phyloP scores from a whole-genome alignment of 2,888 invertebrate genomes.

The Tetrapedia diversipes region DNA sequence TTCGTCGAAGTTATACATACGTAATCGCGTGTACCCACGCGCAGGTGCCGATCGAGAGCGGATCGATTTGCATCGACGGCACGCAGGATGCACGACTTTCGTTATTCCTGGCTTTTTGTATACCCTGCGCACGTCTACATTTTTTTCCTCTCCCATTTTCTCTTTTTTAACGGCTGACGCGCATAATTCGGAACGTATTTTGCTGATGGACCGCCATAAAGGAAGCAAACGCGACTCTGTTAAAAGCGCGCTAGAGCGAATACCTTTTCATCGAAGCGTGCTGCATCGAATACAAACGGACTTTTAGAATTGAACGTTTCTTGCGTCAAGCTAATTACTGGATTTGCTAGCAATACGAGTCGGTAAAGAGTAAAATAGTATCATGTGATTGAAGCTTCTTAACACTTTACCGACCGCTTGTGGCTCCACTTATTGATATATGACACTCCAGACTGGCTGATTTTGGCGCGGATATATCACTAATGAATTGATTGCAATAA shows the following conservation, averaged over 20 bases:
- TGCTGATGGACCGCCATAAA: slow-evolving; percentile 19
- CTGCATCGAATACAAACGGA: slow-evolving; percentile 1
- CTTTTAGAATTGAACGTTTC: slow-evolving; percentile 18
- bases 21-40: slow-evolving; percentile 67
- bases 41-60: slow-evolving; percentile 62
- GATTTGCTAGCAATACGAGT: slow-evolving; percentile 14
- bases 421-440: too few relatives aligned
- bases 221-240: slow-evolving; percentile 17
- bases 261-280: slow-evolving; percentile 39
- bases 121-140: slow-evolving; percentile 6
- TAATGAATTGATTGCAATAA: too few relatives aligned
- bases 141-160: neutral
- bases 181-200: slow-evolving; percentile 17
- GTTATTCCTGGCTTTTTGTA: slow-evolving; percentile 28
- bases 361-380: too few relatives aligned
- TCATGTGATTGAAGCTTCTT: too few relatives aligned
- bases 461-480: too few relatives aligned
- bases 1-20: slow-evolving; percentile 66
- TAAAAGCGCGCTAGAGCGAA: slow-evolving; percentile 26
- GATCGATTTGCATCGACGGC: slow-evolving; percentile 63
- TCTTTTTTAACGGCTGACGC: neutral
- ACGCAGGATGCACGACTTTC: slow-evolving; percentile 48
- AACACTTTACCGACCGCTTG: too few relatives aligned
- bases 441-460: too few relatives aligned
- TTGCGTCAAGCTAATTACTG: slow-evolving; percentile 9